These are phyloP conservation scores for Cheilosia impressa DNA, from an alignment of 2,888 invertebrate species.

Conservation along the genomic window DNA sequence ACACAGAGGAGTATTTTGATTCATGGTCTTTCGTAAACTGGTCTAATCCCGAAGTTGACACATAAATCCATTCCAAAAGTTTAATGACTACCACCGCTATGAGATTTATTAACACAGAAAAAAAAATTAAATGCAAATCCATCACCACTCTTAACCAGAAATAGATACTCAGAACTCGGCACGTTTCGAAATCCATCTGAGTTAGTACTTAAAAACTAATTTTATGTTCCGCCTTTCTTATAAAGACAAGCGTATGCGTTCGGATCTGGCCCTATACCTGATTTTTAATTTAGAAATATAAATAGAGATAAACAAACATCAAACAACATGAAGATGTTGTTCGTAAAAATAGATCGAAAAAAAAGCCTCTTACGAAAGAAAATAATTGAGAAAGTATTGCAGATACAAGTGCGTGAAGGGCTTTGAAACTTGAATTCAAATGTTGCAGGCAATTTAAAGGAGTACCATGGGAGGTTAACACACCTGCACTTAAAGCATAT, in stretches of 20 bases:
- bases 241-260: background rate
- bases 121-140: background rate
- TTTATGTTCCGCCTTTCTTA: conserved; percentile 3
- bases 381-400: background rate
- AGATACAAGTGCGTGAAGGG: background rate
- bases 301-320: conserved; percentile 2
- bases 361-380: conserved; percentile 27
- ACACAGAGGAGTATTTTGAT: no score
- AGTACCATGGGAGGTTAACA: no score
- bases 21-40: background rate
- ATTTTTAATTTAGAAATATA: background rate
- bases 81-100: background rate
- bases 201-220: conserved; percentile 31
- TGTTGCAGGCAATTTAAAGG: background rate
- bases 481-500: no score
- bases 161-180: background rate
- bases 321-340: background rate
- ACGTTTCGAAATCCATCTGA: conserved; percentile 28
- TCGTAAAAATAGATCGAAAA: conserved; percentile 28
- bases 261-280: conserved; percentile 14
- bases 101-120: background rate
- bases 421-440: conserved; percentile 5
- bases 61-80: conserved; percentile 2
- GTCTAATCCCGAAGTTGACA: background rate
- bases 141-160: background rate